Base-by-base conservation (phyloP, 2,888 invertebrate species). In the Gasteruption jaculator region DNA sequence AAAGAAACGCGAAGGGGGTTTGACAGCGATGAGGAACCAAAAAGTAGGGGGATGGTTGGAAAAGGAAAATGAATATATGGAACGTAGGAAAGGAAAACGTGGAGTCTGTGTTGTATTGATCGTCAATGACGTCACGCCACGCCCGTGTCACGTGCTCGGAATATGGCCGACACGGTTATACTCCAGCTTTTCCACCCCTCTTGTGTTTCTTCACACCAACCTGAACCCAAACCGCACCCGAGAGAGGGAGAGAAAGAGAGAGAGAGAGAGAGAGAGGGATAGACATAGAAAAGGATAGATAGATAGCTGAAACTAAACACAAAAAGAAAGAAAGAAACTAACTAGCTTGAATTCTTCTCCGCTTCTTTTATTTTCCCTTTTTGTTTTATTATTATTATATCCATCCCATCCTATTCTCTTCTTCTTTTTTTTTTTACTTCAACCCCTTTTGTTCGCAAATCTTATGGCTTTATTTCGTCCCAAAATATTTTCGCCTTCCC, bases 91-190 rank as follows among this genome's bases (percentile, higher is more conserved):
- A 37, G 43, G 42, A 44, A 49, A n/a, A n/a, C n/a, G n/a, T 48
- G 34, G 41, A 33, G 43, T 54, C 52, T 51, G 54, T 58, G 59
- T 57, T 46, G 63, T 67, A 67, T 67, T 67, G 67, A 67, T 66
- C 67, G 63, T 43, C 48, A 52, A 56, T 66, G 67, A 65, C 65
- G 66, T 66, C 62, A 66, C 63, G 63, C 65, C 64, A 65, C 67
- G 64, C 67, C 66, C 65, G 65, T 64, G 57, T 65, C 68, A 65
- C 66, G 66, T 67, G 65, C 60, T 61, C 47, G 48, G 52, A 61
- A 62, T 59, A 65, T 63, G 63, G 63, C 67, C 58, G 63, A 54
- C 53, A 42, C 38, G 46, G 46, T 45, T 41, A 43, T 47, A 42
- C 49, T 46, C 49, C 50, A 42, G n/a, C n/a, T n/a, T n/a, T n/a